Evolutionary conservation across 2,797 vertebrate genomes (phyloP), one percentile per base, ranked within the genome.

Genomic region (Tamandua tetradactyla): DNA sequence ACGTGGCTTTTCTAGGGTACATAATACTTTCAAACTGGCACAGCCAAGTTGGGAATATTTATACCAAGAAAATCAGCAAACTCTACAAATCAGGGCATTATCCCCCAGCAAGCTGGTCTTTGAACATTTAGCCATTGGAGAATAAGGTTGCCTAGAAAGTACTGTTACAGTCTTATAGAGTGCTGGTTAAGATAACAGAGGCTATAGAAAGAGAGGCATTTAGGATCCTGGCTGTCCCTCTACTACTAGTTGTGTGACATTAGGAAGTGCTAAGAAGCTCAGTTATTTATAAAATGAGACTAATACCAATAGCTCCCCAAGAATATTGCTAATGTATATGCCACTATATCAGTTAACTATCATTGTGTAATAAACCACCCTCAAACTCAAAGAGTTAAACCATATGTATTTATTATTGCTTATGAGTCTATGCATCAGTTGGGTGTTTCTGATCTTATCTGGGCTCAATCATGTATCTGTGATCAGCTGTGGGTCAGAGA

Each of bases 61-160:
- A 55, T 14, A 89, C 9, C 76, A 59, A 72, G 74, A 27, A 94
- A 92, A 89, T 91, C 32, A 87, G 25, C 68, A 75, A 86, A 71
- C 66, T 61, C 15, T 79, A 75, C 3, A 76, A 88, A 91, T 81
- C 42, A 89, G 6, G 37, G 2, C 40, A 62, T 94, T 78, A 27
- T 25, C 47, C 49, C 44, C 20, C 75, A 62, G 74, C 93, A 15
- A 83, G 7, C 52, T 93, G 68, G 55, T 42, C 80, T 22, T 57
- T 87, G 69, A 94, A 89, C 23, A 72, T 57, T 91, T 80, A 37
- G 66, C 5, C 52, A 79, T 7, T 79, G 64, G 59, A 12, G 12
- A 89, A 59, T 52, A 74, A 47, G 17, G 13, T 0, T 10, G 1
- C 10, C 49, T 89, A 1, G 5, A 10, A 17, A 78, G 35, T 75